Evolutionary conservation across 2,797 vertebrate genomes (phyloP), one percentile per base, ranked within the genome.

Genomic region (Poecilia gillii): DNA sequence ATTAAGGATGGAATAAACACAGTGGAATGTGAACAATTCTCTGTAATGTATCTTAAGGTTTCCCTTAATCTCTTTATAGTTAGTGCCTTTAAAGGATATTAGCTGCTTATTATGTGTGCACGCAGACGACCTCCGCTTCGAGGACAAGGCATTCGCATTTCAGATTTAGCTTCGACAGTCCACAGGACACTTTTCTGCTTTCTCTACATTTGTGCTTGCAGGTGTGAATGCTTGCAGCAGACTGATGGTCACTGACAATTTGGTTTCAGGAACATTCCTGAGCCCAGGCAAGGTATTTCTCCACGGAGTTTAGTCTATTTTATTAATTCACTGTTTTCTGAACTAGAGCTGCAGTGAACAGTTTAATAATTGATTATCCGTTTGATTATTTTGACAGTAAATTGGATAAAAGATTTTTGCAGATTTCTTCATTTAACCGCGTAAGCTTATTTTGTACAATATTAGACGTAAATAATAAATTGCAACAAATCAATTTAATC

Each of bases 1-100:
- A 45, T 79, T 78, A 75, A 72, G 57, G 57, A 33, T 3, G 13
- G 12, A 77, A 77, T 80, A 68, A 83, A 79, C 77, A 79, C 36
- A 46, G 64, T 51, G 46, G 33, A 13, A 77, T 85, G 73, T 70
- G 31, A 31, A 79, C 59, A 78, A 78, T 73, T 23, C 25, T 47
- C 59, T 43, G 66, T 36, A 80, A 66, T 49, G 64, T 51, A 33
- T 39, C 1, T 5, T 6, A 49, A 64, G 28, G 7, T 41, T 28
- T 39, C 12, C n/a, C 12, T 71, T 53, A 55, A 76, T 53, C 43
- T 36, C 9, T 73, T 73, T 5, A n/a, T 28, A 16, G 41, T 72
- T 12, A 49, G 28, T 70, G 28, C 7, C 33, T 51, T 41, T 33
- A 47, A 55, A 64, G 39, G 45, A 31, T 68, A 20, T 36, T 31